A percentile compares a stretch with the other conserved stretches of the same genome.
phyloP scores from a whole-genome alignment of 2,113 vertebrate species.

The Ceratotherium simum region DNA sequence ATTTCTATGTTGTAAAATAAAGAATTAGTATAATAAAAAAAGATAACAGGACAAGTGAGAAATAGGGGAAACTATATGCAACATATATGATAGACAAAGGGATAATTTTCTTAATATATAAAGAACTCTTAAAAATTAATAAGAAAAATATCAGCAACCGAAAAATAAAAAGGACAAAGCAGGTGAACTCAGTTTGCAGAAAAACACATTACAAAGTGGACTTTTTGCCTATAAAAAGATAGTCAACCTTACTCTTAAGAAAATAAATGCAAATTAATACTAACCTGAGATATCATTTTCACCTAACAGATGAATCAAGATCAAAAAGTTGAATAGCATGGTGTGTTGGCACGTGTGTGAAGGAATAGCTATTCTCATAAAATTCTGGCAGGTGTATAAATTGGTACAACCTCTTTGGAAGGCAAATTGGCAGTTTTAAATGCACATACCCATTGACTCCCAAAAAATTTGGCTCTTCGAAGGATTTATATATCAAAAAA shows the following conservation, averaged over 20 bases:
- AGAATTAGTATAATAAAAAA: neutral
- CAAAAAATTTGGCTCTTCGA: constrained; percentile 22
- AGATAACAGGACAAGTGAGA: neutral
- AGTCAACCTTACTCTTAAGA: constrained; percentile 14
- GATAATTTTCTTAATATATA: neutral
- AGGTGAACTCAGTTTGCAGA: neutral
- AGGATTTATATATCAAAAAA: constrained; percentile 9
- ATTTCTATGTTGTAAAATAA: neutral
- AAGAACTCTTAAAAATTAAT: constrained; percentile 12
- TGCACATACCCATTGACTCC: neutral
- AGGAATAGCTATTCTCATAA: constrained; percentile 24
- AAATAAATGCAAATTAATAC: constrained; percentile 42
- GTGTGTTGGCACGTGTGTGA: neutral
- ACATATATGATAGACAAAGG: neutral
- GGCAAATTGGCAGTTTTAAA: constrained; percentile 41
- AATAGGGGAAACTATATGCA: neutral
- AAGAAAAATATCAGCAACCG: neutral
- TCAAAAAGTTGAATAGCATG: neutral
- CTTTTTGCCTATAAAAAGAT: constrained; percentile 2
- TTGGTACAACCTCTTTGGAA: constrained; percentile 30
- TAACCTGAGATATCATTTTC: constrained; percentile 8
- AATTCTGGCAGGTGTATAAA: constrained; percentile 64
- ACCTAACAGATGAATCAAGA: constrained; percentile 12
- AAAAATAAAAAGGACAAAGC: neutral
- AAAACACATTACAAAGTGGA: neutral